Conservation (phyloP, 2,888 invertebrate genomes). For the Drosophila ustulata region DNA sequence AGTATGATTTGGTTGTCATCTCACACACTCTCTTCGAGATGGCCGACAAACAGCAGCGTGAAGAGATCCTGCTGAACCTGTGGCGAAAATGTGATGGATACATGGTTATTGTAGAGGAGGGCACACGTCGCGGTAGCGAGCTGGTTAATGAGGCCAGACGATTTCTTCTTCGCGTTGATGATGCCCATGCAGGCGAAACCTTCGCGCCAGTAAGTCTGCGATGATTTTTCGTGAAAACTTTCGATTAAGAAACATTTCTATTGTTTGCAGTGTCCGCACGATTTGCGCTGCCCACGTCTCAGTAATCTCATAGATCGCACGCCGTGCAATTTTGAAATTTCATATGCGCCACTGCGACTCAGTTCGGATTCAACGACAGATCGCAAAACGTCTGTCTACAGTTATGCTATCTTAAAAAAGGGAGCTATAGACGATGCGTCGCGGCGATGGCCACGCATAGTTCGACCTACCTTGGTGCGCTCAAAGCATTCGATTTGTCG, state of each 20-base stretch:
- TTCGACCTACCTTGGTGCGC: constrained; percentile 89
- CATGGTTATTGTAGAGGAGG: constrained; percentile 93
- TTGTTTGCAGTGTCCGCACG: constrained; percentile 91
- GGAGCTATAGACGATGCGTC: constrained; percentile 86
- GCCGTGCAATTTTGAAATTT: constrained; percentile 92
- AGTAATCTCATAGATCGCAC: constrained; percentile 86
- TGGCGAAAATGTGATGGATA: constrained; percentile 95
- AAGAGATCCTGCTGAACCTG: constrained; percentile 90
- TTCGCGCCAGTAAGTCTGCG: constrained; percentile 90
- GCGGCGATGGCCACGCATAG: constrained; percentile 91
- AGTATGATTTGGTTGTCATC: constrained; percentile 92
- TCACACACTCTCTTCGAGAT: constrained; percentile 94
- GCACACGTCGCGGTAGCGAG: constrained; percentile 92
- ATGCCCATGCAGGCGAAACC: constrained; percentile 86
- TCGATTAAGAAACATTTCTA: constrained; percentile 3
- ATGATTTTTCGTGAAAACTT: background rate
- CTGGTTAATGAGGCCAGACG: constrained; percentile 94
- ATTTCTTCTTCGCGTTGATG: constrained; percentile 87
- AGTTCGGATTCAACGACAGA: constrained; percentile 85
- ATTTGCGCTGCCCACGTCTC: constrained; percentile 90
- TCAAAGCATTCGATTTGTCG: constrained; percentile 91
- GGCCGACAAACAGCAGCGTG: constrained; percentile 88
- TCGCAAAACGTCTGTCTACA: constrained; percentile 87
- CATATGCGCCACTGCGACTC: constrained; percentile 87
- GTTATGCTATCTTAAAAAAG: constrained; percentile 93